Percentiles rank a stretch among this genome's conserved stretches.
phyloP scores from a whole-genome alignment of 2,888 invertebrate species.

The Pseudococcus jackbeardsleyi region DNA sequence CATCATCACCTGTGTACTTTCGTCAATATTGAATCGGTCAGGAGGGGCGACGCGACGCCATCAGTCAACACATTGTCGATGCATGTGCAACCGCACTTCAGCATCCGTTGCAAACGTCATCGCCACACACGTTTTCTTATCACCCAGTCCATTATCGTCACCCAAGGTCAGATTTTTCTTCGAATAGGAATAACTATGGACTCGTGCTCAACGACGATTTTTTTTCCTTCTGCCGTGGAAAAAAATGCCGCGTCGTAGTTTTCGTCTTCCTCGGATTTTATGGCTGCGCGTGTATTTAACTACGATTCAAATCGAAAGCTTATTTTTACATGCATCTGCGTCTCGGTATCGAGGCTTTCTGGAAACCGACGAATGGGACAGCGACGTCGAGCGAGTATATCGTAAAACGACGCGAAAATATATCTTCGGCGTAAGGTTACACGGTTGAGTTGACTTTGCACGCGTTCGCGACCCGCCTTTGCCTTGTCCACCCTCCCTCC shows the following conservation, averaged over 20 bases:
- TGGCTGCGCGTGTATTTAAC: slow-evolving; percentile 8
- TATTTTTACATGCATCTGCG: slow-evolving; percentile 24
- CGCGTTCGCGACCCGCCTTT: background rate
- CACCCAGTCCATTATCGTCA: background rate
- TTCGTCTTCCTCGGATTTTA: background rate
- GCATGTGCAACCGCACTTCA: background rate
- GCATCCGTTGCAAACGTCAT: background rate
- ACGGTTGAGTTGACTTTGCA: background rate
- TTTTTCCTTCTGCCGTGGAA: background rate
- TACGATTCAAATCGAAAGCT: background rate
- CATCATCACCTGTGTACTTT: background rate
- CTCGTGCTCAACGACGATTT: background rate
- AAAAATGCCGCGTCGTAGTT: slow-evolving; percentile 8
- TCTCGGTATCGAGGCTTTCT: background rate
- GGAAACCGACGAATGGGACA: background rate
- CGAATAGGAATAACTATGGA: background rate
- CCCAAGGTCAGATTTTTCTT: background rate
- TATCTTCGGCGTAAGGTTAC: background rate
- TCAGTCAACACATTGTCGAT: background rate
- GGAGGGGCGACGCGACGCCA: too few species aligned
- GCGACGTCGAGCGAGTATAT: background rate
- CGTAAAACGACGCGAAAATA: background rate
- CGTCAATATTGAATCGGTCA: background rate
- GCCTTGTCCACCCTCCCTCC: too few species aligned
- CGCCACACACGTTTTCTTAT: background rate